phyloP scores from a whole-genome alignment of 2,113 vertebrate species.

The Cinclus cinclus region DNA sequence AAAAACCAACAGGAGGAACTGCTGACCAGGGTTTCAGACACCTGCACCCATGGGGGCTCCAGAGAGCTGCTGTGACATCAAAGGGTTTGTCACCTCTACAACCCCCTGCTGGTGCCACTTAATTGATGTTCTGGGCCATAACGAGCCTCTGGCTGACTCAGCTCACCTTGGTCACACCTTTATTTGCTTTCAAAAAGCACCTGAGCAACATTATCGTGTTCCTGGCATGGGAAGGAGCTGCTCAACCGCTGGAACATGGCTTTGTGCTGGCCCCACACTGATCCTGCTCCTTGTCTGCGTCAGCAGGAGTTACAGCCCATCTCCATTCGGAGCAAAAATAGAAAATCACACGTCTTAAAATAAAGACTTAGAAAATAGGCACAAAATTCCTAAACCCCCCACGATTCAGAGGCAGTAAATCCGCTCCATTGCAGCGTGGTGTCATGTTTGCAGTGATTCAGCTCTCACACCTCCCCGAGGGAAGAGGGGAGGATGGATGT shows the following conservation, averaged over 20 bases:
- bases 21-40: neutral
- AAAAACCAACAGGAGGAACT: rapidly evolving
- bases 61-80: neutral
- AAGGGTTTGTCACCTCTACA: neutral
- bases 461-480: neutral
- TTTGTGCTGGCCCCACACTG: neutral
- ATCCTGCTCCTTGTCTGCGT: neutral
- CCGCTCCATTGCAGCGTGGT: rapidly evolving
- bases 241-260: rapidly evolving
- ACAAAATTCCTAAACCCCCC: neutral
- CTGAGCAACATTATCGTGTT: rapidly evolving
- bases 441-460: neutral
- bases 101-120: neutral
- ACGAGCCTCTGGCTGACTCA: neutral
- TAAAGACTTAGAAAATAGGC: neutral
- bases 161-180: neutral
- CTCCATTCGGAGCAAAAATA: neutral
- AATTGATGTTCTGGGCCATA: neutral
- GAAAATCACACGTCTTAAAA: neutral
- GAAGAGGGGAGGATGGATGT: neutral
- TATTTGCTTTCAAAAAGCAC: neutral
- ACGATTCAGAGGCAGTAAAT: neutral
- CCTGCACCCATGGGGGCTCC: neutral
- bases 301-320: neutral
- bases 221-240: rapidly evolving